Evolutionary conservation across 2,797 vertebrate species (phyloP), one percentile per base, ranked within the genome.

Genomic region (Gobionotothen gibberifrons): DNA sequence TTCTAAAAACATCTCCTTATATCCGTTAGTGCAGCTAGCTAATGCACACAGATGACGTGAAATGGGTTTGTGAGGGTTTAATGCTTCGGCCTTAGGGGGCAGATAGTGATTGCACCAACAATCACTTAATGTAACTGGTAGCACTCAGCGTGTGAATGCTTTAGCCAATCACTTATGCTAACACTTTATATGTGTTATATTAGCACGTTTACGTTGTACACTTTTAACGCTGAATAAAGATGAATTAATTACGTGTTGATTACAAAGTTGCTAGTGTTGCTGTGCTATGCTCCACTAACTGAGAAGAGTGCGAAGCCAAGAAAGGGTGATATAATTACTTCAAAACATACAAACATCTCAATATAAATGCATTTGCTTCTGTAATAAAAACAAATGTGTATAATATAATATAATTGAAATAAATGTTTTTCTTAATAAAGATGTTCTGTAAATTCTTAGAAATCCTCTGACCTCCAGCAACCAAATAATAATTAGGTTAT

Each of bases 401-500:
- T 26, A 12, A 21, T 14, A 43, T 61, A 21, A 46, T 49, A 16
- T 44, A 51, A 67, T 57, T 53, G 46, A 39, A 81, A 62, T 29
- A 65, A 74, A 62, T 72, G 54, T 43, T 76, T 17, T 51, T 46
- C 47, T 49, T 53, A 36, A 75, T 61, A 71, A 44, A 39, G 13
- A 36, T 0, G 48, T 59, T 65, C 17, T 68, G 40, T 60, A 60
- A 59, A 67, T 57, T 78, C 36, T 15, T 47, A 4, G 17, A 72
- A 59, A 77, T 42, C 52, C 19, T 78, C 40, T 32, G 3, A 8
- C 73, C 73, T 74, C 16, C 15, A 78, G 71, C 11, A 1, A 56
- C 39, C 10, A 55, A 65, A 58, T 11, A 15, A 26, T 79, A 66
- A 21, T 82, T 79, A 65, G 17, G 51, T 74, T 82, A 0, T 3